These are phyloP conservation scores for Hapalemur alaotrensis DNA, from an alignment of 2,797 vertebrate genomes.

Conservation along the genomic window DNA sequence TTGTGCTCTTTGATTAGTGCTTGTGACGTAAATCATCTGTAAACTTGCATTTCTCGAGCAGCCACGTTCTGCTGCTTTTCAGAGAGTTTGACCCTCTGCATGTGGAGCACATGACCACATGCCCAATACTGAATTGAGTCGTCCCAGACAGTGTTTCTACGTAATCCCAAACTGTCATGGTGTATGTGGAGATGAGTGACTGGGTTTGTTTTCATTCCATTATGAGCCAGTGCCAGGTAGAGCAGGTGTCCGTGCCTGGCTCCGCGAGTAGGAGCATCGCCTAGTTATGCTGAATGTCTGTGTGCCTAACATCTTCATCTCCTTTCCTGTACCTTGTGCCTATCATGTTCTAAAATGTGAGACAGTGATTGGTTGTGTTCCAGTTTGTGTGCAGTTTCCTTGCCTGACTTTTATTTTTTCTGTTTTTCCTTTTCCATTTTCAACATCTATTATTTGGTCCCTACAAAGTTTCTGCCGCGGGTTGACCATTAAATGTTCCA, in stretches of 20 bases:
- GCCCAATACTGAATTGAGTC: not conserved
- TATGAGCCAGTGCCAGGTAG: constrained; percentile 66
- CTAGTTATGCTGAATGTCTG: constrained; percentile 55
- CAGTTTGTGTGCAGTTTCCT: constrained; percentile 55
- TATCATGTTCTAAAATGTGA: constrained; percentile 59
- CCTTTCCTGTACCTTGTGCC: constrained; percentile 59
- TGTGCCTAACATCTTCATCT: constrained; percentile 78
- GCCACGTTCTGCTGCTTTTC: constrained; percentile 16
- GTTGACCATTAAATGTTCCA: constrained; percentile 63
- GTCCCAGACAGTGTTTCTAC: constrained; percentile 41
- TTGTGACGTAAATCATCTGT: not conserved
- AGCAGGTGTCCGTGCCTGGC: constrained; percentile 59
- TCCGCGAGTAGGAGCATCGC: constrained; percentile 43
- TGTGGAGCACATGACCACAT: constrained; percentile 10
- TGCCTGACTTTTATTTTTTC: constrained; percentile 67
- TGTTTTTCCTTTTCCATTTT: constrained; percentile 75
- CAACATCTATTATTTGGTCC: constrained; percentile 77
- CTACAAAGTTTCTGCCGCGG: constrained; percentile 54
- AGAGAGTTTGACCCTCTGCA: not conserved
- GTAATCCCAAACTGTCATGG: constrained; percentile 26
- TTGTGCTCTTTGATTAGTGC: not conserved
- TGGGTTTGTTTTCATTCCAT: constrained; percentile 61
- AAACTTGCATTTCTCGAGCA: constrained; percentile 34
- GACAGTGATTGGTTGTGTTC: constrained; percentile 60
- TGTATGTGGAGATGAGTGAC: constrained; percentile 49